Evolutionary conservation across 2,113 vertebrate genomes (phyloP).

Genomic region (Ifrita kowaldi): DNA sequence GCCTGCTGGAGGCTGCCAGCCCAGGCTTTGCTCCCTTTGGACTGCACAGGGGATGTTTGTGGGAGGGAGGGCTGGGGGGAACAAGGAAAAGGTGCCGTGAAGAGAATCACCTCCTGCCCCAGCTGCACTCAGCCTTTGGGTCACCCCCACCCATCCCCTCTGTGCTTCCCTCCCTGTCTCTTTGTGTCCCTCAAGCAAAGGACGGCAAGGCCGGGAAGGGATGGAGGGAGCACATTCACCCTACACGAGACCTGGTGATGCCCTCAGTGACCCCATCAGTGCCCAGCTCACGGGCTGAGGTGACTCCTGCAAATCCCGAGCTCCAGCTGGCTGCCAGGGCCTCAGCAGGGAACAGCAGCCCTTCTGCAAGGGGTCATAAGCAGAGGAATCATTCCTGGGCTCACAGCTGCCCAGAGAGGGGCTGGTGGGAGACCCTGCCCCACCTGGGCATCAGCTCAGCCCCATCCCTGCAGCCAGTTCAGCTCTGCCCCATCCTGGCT

Average conservation of each 20-base stretch:
- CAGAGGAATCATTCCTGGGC: not conserved
- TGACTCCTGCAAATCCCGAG: not conserved
- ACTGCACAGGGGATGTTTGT: not conserved
- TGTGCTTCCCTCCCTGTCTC: not conserved
- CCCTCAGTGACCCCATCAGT: not conserved
- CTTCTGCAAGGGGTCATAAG: not conserved
- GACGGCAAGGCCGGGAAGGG: not conserved
- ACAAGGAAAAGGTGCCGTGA: not conserved
- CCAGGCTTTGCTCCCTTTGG: not conserved
- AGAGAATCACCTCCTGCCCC: not conserved
- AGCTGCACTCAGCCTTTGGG: not conserved
- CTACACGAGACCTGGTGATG: fast-evolving
- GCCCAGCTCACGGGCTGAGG: not conserved
- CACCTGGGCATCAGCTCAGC: not conserved
- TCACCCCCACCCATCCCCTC: not conserved
- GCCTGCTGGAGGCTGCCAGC: not conserved
- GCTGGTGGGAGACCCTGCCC: not conserved
- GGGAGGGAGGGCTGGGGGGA: not conserved
- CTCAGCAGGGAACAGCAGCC: not conserved
- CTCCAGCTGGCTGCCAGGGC: not conserved
- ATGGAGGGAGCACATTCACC: not conserved
- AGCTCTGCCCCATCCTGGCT: not conserved
- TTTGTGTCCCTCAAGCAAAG: not conserved
- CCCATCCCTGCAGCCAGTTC: not conserved
- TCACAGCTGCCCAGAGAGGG: not conserved